Base-by-base conservation (phyloP, 1,140 invertebrate genomes). In the Drosophila oshimai region DNA sequence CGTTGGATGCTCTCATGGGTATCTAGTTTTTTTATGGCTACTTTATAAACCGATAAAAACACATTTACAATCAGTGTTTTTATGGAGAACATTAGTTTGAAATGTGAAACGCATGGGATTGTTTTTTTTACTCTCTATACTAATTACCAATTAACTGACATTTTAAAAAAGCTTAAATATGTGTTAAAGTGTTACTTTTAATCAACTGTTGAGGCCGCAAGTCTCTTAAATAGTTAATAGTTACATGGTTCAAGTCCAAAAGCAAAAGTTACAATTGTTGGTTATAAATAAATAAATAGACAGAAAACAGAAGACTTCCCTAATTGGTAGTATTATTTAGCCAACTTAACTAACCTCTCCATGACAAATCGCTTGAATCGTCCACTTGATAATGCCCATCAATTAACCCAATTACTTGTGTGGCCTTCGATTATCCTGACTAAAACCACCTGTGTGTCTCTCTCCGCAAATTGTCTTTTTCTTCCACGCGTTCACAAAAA, bases 391-490 rank as follows among this genome's bases (percentile, higher is more conserved):
- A 64, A 61, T 61, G 28, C 55, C 33, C 37, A 65, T 44, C 17
- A 64, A 67, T 36, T 68, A 68, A 68, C 28, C 29, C 37, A 51
- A 68, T 34, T 42, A 39, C 58, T 22, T 42, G 39, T 44, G 46
- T 54, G 47, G 47, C 61, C 61, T 68, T 53, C 24, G 62, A 68
- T 29, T 67, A 50, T 65, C 61, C 61, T 49, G 20, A 65, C 61
- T 65, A 65, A 65, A 50, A 65, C 13, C 61, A 65, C 33, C 42
- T 39, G 33, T 65, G 61, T 65, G 34, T 84, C 53, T 73, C 58
- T 76, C 45, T 68, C 37, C 49, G 44, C 57, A 65, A 44, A 45
- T 47, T 73, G 61, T 69, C 37, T 78, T 61, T 69, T 49, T 51
- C 36, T 74, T 62, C 55, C 39, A 44, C 67, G 74, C 71, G 31